These are phyloP conservation scores for Eupeodes corollae DNA, from an alignment of 1,140 invertebrate genomes.

Conservation along the genomic window DNA sequence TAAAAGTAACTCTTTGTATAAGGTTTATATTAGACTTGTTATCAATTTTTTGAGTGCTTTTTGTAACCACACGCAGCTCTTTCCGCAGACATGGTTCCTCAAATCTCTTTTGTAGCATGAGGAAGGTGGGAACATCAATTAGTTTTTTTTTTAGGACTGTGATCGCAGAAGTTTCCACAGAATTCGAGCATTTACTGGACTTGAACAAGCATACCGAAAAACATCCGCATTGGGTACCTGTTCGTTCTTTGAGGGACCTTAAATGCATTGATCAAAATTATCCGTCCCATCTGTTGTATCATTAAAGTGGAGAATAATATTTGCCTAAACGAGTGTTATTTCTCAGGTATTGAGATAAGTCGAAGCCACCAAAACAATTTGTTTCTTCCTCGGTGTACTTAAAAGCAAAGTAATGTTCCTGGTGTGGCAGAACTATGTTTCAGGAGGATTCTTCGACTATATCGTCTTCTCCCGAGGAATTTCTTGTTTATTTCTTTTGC, in stretches of 20 bases:
- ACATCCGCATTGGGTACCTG: neutral
- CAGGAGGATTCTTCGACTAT: no score
- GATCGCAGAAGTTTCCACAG: neutral
- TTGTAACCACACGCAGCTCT: neutral
- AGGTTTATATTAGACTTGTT: neutral
- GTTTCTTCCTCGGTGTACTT: no score
- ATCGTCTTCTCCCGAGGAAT: no score
- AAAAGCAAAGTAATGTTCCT: no score
- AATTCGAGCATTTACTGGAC: neutral
- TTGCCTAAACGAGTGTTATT: no score
- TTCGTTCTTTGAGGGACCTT: neutral
- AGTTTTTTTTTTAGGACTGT: neutral
- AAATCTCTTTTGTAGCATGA: neutral
- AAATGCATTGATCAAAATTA: no score
- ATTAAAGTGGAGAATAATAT: no score
- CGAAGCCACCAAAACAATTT: no score
- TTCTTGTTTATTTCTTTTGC: no score
- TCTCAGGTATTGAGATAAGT: no score
- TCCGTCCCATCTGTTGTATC: no score
- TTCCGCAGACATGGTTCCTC: neutral
- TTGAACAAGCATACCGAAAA: neutral
- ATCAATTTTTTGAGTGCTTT: neutral
- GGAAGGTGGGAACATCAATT: neutral
- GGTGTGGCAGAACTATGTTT: no score
- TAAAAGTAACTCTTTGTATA: neutral